Percentiles rank a stretch among this genome's conserved stretches.
These are phyloP conservation scores for Sarcophaga peregrina DNA, from an alignment of 1,140 invertebrate genomes.

Conservation along the genomic window DNA sequence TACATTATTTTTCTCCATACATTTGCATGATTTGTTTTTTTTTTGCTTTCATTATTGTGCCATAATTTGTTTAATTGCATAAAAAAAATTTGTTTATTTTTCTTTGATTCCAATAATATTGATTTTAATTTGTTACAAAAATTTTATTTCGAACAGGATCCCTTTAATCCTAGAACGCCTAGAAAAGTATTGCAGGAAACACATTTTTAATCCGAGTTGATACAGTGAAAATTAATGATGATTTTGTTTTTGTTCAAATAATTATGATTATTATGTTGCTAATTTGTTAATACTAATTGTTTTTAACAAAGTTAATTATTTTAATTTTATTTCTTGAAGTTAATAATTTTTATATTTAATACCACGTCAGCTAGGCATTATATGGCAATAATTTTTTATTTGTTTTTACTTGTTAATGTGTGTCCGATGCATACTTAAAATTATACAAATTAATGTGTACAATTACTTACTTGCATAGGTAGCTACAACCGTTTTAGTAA, in stretches of 20 bases:
- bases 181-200: slow-evolving; percentile 60
- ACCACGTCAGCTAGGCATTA: too few relatives aligned
- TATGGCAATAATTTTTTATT: too few relatives aligned
- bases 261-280: not conserved
- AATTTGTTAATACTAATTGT: not conserved
- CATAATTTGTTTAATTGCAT: not conserved
- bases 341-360: too few relatives aligned
- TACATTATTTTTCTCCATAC: not conserved
- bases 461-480: too few relatives aligned
- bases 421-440: too few relatives aligned
- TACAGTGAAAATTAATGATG: not conserved
- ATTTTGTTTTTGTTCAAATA: not conserved
- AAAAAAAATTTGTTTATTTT: not conserved
- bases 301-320: not conserved
- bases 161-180: slow-evolving; percentile 56
- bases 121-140: slow-evolving; percentile 6
- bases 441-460: too few relatives aligned
- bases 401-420: too few relatives aligned
- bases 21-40: not conserved
- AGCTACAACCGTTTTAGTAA: too few relatives aligned
- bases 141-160: slow-evolving; percentile 62
- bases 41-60: not conserved
- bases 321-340: too few relatives aligned
- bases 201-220: slow-evolving; percentile 51
- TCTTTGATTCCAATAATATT: not conserved